A percentile compares a stretch with the other conserved stretches of the same genome.
Conservation (phyloP, 2,888 invertebrate species). For the Autographa pulchrina region DNA sequence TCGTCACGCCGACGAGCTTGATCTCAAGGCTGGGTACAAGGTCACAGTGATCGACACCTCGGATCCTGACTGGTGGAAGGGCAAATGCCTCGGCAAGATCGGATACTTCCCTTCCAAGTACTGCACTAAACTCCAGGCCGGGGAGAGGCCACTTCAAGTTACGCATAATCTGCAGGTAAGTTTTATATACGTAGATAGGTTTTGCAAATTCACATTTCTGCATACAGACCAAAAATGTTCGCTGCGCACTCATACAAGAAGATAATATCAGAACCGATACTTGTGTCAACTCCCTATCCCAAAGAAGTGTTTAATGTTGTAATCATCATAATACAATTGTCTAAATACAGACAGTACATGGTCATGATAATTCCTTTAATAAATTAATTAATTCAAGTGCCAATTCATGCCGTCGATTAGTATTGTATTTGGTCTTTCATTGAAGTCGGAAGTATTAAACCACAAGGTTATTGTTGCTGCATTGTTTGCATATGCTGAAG, state of each 20-base stretch:
- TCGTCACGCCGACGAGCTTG: constrained; percentile 97
- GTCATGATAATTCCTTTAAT: not conserved
- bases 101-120: constrained; percentile 99
- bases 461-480: constrained; percentile 45
- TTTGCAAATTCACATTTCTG: too few species aligned
- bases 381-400: not conserved
- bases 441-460: constrained; percentile 41
- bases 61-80: constrained; percentile 99
- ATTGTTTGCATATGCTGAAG: constrained; percentile 32
- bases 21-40: constrained; percentile 96
- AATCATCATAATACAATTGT: not conserved
- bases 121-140: constrained; percentile 96
- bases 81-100: constrained; percentile 96
- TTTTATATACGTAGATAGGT: not conserved
- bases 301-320: too few species aligned
- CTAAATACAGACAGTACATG: not conserved
- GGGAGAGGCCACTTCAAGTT: constrained; percentile 97
- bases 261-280: too few species aligned
- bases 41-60: constrained; percentile 98
- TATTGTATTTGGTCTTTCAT: constrained; percentile 36
- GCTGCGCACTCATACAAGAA: too few species aligned
- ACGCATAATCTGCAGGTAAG: constrained; percentile 86
- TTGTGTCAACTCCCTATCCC: too few species aligned
- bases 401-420: constrained; percentile 20
- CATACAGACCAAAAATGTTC: too few species aligned